Conservation (phyloP, 2,113 vertebrate species). For the Zosterops borbonicus region DNA sequence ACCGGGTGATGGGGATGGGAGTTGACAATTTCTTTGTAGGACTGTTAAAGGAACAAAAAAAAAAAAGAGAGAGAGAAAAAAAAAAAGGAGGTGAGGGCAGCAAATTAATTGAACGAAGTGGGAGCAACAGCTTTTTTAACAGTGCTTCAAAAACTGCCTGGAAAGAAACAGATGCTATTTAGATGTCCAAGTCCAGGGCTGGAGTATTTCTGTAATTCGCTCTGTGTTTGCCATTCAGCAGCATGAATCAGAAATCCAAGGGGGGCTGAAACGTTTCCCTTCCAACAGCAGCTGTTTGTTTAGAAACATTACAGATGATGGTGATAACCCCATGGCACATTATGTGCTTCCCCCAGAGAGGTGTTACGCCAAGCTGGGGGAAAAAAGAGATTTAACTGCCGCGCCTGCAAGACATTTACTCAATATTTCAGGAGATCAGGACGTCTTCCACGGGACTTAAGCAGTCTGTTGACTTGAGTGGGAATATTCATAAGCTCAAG, state of each 20-base stretch:
- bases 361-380: not conserved
- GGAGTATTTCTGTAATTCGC: conserved; percentile 34
- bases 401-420: conserved; percentile 43
- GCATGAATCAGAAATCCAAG: conserved; percentile 39
- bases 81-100: not conserved
- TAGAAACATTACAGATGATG: conserved; percentile 25
- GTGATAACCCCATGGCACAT: conserved; percentile 3
- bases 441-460: not conserved
- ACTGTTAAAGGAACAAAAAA: conserved; percentile 69
- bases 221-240: conserved; percentile 31
- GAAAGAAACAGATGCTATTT: conserved; percentile 44
- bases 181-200: not conserved
- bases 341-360: conserved; percentile 42
- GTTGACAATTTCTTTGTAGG: conserved; percentile 88
- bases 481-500: conserved; percentile 23
- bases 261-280: conserved; percentile 44
- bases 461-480: not conserved
- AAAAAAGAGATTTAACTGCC: conserved; percentile 48
- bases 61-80: too few relatives aligned
- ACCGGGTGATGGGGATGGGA: conserved; percentile 82
- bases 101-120: not conserved
- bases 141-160: not conserved
- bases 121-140: conserved; percentile 24
- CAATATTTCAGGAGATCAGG: conserved; percentile 46
- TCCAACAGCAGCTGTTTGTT: conserved; percentile 55